Percentiles rank a stretch among this genome's conserved stretches.
Evolutionary conservation across 2,888 invertebrate genomes (phyloP).

Genomic region (Caradrina kadenii): DNA sequence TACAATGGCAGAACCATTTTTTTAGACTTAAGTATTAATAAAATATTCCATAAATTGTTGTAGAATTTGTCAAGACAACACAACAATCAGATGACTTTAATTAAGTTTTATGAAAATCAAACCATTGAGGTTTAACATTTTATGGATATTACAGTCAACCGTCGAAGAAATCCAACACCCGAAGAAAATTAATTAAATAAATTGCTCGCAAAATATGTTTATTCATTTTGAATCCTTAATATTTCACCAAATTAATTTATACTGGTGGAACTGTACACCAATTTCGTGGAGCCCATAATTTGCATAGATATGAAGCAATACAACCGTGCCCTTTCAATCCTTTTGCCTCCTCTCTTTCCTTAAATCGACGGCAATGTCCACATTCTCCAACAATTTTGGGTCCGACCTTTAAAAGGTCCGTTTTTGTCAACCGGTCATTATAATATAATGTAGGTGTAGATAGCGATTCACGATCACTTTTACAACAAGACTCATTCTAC

Average conservation of each 20-base stretch:
- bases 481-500: conserved; percentile 14
- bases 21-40: too few species aligned
- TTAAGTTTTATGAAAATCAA: background rate
- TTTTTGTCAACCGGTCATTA: conserved; percentile 21
- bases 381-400: conserved; percentile 36
- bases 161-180: conserved; percentile 19
- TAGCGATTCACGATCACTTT: background rate
- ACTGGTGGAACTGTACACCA: conserved; percentile 21
- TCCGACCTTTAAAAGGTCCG: conserved; percentile 29
- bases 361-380: conserved; percentile 32
- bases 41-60: too few species aligned
- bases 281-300: conserved; percentile 53
- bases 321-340: conserved; percentile 41
- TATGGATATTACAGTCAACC: background rate
- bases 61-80: background rate
- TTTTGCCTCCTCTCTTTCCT: conserved; percentile 31
- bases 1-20: too few species aligned
- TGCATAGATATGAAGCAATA: conserved; percentile 65
- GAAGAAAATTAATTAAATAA: conserved; percentile 28
- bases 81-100: background rate
- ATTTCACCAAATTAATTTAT: conserved; percentile 55
- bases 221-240: conserved; percentile 25
- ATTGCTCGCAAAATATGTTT: conserved; percentile 24
- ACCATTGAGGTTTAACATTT: conserved; percentile 4
- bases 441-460: background rate